Percentiles rank a stretch among this genome's conserved stretches.
Conservation (phyloP, 2,113 vertebrate species). For the Microtus montanus region DNA sequence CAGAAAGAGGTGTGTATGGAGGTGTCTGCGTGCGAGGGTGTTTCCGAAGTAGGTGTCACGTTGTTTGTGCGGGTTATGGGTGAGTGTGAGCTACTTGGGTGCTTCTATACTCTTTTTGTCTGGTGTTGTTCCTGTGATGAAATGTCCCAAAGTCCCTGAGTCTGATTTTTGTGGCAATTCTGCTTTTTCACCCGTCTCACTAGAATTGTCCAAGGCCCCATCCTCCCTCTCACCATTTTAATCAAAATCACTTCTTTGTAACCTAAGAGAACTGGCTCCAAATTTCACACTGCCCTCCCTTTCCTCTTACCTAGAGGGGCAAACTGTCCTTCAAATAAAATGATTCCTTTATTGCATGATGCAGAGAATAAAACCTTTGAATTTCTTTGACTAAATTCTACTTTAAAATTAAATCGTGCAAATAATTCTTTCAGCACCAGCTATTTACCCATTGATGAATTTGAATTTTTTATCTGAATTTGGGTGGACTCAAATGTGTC, state of each 20-base stretch:
- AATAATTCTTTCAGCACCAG: constrained; percentile 83
- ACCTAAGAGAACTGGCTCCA: neutral
- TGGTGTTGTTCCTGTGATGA: constrained; percentile 31
- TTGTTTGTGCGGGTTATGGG: neutral
- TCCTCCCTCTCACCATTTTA: neutral
- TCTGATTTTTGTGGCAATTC: constrained; percentile 32
- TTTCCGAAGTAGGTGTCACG: constrained; percentile 51
- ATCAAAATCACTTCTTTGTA: neutral
- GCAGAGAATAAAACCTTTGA: constrained; percentile 57
- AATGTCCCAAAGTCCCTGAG: neutral
- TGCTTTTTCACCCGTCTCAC: neutral
- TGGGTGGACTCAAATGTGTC: constrained; percentile 83
- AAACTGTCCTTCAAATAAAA: constrained; percentile 50
- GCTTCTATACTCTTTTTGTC: constrained; percentile 51
- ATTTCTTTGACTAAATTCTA: constrained; percentile 74
- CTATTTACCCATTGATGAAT: constrained; percentile 81
- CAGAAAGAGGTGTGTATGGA: constrained; percentile 52
- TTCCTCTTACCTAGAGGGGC: constrained; percentile 28
- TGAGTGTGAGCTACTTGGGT: constrained; percentile 45
- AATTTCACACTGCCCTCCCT: constrained; percentile 38
- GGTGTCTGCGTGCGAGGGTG: constrained; percentile 2
- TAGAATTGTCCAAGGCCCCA: neutral
- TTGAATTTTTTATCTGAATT: constrained; percentile 75
- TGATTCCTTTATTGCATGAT: constrained; percentile 2
- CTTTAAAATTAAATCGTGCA: constrained; percentile 73